Evolutionary conservation across 2,113 vertebrate genomes (phyloP).

Genomic region (Strigops habroptila): DNA sequence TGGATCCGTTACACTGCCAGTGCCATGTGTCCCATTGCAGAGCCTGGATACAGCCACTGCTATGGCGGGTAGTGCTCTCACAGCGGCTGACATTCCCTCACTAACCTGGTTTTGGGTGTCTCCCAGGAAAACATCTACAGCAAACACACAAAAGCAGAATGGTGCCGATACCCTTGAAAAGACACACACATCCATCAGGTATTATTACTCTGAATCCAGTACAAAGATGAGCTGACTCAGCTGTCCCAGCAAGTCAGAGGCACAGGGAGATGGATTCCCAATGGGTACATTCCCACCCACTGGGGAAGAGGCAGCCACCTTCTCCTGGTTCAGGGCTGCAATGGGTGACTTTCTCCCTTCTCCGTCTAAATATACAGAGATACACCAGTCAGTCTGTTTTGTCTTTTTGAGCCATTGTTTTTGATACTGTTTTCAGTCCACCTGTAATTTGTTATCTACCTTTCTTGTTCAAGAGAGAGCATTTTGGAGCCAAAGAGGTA

Average conservation of each 20-base stretch:
- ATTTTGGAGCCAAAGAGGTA: background rate
- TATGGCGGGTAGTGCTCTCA: fast-evolving
- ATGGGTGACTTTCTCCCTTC: background rate
- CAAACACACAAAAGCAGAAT: background rate
- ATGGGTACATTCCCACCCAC: too few relatives aligned
- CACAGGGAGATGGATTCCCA: background rate
- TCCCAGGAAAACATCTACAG: background rate
- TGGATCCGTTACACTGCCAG: background rate
- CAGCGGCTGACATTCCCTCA: background rate
- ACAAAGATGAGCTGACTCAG: background rate
- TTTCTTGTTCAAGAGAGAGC: background rate
- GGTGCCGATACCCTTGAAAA: background rate
- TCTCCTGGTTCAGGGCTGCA: background rate
- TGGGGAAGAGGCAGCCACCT: background rate
- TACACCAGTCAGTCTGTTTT: background rate
- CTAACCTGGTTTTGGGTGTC: background rate
- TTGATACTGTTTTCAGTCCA: background rate
- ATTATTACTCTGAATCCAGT: background rate
- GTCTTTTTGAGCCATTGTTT: background rate
- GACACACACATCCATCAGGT: fast-evolving
- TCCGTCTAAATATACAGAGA: background rate
- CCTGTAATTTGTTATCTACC: background rate
- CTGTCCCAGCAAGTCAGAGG: background rate
- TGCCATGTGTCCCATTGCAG: background rate
- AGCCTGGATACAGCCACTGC: background rate